Percentiles rank a stretch among this genome's conserved stretches.
phyloP scores from a whole-genome alignment of 2,113 vertebrate species.

The Ceyx cyanopectus region DNA sequence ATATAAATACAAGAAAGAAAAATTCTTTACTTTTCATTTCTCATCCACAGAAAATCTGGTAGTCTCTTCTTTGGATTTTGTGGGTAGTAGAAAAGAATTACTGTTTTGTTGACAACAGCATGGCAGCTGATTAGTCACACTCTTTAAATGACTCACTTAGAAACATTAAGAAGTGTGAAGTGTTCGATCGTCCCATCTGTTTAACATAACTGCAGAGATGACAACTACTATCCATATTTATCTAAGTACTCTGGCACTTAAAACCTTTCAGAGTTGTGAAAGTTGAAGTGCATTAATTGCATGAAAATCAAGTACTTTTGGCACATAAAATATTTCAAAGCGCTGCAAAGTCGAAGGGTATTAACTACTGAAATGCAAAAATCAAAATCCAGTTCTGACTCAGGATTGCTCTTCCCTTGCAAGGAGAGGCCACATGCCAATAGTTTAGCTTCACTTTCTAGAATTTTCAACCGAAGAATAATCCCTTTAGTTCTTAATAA shows the following conservation, averaged over 20 bases:
- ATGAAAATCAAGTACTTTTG: neutral
- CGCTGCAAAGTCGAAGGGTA: neutral
- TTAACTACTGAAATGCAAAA: neutral
- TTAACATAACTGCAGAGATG: neutral
- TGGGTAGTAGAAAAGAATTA: neutral
- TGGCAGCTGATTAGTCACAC: constrained; percentile 39
- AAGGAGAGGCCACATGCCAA: neutral
- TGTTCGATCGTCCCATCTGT: constrained; percentile 9
- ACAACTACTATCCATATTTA: constrained; percentile 23
- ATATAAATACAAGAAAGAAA: neutral
- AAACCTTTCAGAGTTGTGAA: neutral
- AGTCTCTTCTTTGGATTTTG: neutral
- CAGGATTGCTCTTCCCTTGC: neutral
- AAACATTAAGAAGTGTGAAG: constrained; percentile 49
- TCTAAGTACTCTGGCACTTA: neutral
- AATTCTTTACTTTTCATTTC: neutral
- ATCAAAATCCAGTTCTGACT: neutral
- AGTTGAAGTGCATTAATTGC: neutral
- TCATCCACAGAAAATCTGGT: neutral
- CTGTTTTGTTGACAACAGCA: constrained; percentile 53
- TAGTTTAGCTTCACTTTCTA: neutral
- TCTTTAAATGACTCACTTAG: constrained; percentile 47
- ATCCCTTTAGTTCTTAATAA: neutral
- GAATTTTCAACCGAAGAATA: neutral
- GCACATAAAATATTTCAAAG: neutral